Evolutionary conservation across 2,888 invertebrate species (phyloP), one percentile per base, ranked within the genome.

Genomic region (Oeneis ivallda): DNA sequence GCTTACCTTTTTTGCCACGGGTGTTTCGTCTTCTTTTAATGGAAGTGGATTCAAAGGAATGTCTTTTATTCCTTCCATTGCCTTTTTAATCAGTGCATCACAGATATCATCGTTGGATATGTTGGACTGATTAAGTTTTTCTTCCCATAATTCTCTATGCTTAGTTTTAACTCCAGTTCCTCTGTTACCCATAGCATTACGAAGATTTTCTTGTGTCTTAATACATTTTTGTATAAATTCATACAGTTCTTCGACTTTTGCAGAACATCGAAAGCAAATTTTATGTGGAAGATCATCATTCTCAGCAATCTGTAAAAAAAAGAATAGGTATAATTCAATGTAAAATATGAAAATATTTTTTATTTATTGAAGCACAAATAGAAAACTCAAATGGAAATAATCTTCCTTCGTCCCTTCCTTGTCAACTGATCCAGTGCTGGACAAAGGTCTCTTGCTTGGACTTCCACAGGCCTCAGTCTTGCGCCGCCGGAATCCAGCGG

Each of bases 241-340:
- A 76, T 88, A 75, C 5, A 92, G 78, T 71, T 92, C 92, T 73
- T 92, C 89, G 34, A 92, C 80, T 73, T 92, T 92, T 13, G 92
- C 92, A 64, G 92, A 92, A 70, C 92, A 92, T 15, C 92, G 80
- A 70, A 90, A 92, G 73, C 92, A 92, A 65, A 92, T 90, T 81
- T 89, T 92, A 71, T 92, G 90, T n/a, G 92, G 92, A 2, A 92
- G 77, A 47, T 89, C 87, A 79, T 92, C 92, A 79, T 87, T 86
- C 77, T 92, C 92, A 32, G 82, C 78, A 70, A 92, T 78, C 92
- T 92, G 82, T 47, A 60, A 11, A 63, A 34, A 17, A 15, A 9
- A 15, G 8, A 9, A 45, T 8, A 9, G 15, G 8, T 11, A 47
- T 9, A 17, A 47, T 17, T 47, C 1, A 47, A 17, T 17, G 15